A percentile compares a stretch with the other conserved stretches of the same genome.
Evolutionary conservation across 2,113 vertebrate species (phyloP).

Genomic region (Ochotona princeps): DNA sequence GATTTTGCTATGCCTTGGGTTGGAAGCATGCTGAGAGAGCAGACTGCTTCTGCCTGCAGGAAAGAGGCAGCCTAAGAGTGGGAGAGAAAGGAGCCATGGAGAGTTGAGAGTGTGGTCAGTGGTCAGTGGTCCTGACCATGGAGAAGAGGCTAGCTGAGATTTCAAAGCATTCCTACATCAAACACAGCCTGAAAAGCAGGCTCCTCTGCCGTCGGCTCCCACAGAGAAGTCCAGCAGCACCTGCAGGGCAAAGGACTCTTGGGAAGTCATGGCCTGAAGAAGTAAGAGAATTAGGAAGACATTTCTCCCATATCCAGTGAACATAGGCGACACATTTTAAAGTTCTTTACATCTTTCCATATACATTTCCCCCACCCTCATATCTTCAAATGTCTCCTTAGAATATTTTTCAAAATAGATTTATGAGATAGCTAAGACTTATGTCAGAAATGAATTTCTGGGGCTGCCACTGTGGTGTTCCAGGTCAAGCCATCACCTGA

Average conservation of each 20-base stretch:
- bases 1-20: neutral
- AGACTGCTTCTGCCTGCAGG: slow-evolving; percentile 38
- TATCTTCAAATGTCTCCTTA: slow-evolving; percentile 11
- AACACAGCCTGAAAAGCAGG: slow-evolving; percentile 61
- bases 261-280: slow-evolving; percentile 58
- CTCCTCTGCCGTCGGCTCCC: slow-evolving; percentile 63
- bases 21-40: neutral
- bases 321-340: slow-evolving; percentile 46
- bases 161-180: slow-evolving; percentile 82
- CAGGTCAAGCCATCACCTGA: no score
- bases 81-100: neutral
- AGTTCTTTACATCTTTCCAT: slow-evolving; percentile 31
- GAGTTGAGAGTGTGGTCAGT: neutral
- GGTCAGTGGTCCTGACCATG: neutral
- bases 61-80: slow-evolving; percentile 9
- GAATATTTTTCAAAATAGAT: slow-evolving; percentile 44
- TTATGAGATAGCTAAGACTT: slow-evolving; percentile 25
- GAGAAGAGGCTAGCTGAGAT: slow-evolving; percentile 51
- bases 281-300: slow-evolving; percentile 64
- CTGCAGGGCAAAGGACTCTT: slow-evolving; percentile 55
- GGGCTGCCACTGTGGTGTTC: no score
- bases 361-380: neutral
- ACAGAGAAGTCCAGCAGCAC: slow-evolving; percentile 46
- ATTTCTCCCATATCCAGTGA: slow-evolving; percentile 29
- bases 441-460: slow-evolving; percentile 24